phyloP scores from a whole-genome alignment of 2,113 vertebrate genomes.

The Mormoops blainvillei region DNA sequence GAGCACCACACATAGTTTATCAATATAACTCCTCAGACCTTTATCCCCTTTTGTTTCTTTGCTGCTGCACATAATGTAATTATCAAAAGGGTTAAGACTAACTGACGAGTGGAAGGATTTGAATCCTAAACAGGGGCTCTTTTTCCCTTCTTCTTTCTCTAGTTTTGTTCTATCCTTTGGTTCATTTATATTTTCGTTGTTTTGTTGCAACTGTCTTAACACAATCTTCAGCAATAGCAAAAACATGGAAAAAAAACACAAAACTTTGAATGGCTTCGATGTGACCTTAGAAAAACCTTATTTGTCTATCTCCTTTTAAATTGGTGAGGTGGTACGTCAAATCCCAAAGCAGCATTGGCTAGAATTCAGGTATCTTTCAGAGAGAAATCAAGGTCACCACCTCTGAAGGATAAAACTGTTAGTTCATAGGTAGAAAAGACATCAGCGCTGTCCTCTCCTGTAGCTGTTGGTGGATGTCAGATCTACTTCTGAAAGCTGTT shows the following conservation, averaged over 20 bases:
- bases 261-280: not conserved
- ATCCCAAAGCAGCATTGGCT: not conserved
- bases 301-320: slow-evolving; percentile 8
- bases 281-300: not conserved
- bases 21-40: slow-evolving; percentile 82
- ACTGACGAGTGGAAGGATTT: slow-evolving; percentile 50
- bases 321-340: not conserved
- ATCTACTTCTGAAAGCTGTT: not conserved
- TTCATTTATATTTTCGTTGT: not conserved
- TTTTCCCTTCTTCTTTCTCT: not conserved
- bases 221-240: not conserved
- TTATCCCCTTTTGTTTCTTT: slow-evolving; percentile 74
- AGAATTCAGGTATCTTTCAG: slow-evolving; percentile 53
- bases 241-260: not conserved
- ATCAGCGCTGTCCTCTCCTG: not conserved
- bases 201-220: not conserved
- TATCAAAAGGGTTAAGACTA: slow-evolving; percentile 72
- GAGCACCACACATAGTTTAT: slow-evolving; percentile 82
- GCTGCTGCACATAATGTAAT: slow-evolving; percentile 60
- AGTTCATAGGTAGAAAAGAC: not conserved
- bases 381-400: slow-evolving; percentile 37
- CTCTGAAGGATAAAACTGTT: not conserved
- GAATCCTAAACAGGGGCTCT: not conserved
- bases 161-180: not conserved
- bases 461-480: not conserved